phyloP scores from a whole-genome alignment of 2,797 vertebrate species.

The Aphelocoma californica region DNA sequence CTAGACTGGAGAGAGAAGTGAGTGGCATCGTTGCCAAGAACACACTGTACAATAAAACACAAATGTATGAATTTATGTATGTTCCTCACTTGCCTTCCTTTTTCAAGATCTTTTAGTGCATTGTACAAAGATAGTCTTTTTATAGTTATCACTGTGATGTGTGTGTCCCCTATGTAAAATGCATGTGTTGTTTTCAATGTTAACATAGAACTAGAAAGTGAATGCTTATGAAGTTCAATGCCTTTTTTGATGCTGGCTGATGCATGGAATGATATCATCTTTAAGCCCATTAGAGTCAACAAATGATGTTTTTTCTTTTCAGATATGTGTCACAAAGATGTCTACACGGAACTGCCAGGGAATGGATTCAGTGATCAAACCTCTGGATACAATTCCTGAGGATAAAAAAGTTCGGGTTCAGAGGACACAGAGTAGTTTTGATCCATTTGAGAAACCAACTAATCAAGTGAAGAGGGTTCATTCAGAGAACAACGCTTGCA shows the following conservation, averaged over 20 bases:
- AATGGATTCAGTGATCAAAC: conserved; percentile 94
- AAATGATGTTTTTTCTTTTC: conserved; percentile 39
- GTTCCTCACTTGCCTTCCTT: background rate
- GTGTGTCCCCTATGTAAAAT: background rate
- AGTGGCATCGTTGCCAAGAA: background rate
- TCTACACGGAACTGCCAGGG: conserved; percentile 97
- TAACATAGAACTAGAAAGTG: background rate
- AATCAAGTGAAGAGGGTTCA: conserved; percentile 96
- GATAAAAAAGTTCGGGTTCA: conserved; percentile 95
- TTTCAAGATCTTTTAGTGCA: background rate
- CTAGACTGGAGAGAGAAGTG: background rate
- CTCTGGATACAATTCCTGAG: conserved; percentile 95
- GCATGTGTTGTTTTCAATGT: background rate
- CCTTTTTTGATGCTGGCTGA: background rate
- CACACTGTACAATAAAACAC: background rate
- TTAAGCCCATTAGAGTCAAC: background rate
- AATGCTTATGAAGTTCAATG: background rate
- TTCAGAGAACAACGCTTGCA: conserved; percentile 97
- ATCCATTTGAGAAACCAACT: conserved; percentile 91
- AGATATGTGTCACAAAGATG: conserved; percentile 99
- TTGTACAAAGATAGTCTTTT: background rate
- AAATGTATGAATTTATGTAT: background rate
- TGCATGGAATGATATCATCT: background rate
- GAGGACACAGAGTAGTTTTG: conserved; percentile 94
- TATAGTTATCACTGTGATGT: background rate